phyloP scores from a whole-genome alignment of 2,113 vertebrate species.

The Taxidea taxus region DNA sequence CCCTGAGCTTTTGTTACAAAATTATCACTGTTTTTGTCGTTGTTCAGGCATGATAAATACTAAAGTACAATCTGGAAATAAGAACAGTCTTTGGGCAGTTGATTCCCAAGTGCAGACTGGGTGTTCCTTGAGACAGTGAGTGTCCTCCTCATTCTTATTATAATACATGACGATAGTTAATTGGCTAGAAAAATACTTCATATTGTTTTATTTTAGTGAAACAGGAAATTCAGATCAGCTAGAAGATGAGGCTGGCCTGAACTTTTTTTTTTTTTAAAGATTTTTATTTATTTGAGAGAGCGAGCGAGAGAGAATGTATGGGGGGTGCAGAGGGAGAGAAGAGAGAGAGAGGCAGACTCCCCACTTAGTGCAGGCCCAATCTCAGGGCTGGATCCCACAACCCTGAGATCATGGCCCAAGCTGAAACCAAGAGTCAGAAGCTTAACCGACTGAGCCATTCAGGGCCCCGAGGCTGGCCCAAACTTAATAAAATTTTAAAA shows the following conservation, averaged over 20 bases:
- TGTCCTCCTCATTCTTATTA: neutral
- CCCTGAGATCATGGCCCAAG: neutral
- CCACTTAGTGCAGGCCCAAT: no score
- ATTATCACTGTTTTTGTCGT: neutral
- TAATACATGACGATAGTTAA: neutral
- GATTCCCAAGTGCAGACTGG: neutral
- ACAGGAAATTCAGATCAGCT: neutral
- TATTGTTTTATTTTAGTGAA: conserved; percentile 18
- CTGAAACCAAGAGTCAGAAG: neutral
- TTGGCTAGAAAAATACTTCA: neutral
- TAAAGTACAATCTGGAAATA: neutral
- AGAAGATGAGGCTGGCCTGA: neutral
- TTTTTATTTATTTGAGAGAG: neutral
- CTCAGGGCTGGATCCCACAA: neutral
- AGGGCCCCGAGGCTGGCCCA: neutral
- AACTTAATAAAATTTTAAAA: neutral
- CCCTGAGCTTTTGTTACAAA: conserved; percentile 19
- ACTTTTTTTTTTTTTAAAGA: neutral
- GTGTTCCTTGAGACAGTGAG: neutral
- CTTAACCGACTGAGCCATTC: neutral
- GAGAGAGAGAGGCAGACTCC: no score
- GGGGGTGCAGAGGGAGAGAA: no score
- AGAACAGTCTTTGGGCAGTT: neutral
- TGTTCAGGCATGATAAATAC: neutral
- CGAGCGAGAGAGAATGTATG: no score